phyloP scores from a whole-genome alignment of 2,797 vertebrate species.

The Myotis daubentonii region DNA sequence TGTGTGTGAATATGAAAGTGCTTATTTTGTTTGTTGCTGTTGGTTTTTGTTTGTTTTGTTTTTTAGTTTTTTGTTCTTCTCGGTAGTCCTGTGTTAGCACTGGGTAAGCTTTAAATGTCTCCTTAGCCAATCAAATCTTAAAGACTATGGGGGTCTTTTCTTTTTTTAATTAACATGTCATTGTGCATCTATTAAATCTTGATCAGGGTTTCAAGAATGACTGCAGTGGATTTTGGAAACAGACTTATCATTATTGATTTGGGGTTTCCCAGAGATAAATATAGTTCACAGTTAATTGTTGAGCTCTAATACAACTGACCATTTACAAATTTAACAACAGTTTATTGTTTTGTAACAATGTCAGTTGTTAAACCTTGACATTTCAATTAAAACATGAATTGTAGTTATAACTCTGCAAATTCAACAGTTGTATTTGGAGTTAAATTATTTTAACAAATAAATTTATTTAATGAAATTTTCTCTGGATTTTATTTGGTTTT shows the following conservation, averaged over 20 bases:
- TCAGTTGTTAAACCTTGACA: constrained; percentile 88
- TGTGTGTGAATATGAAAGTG: constrained; percentile 57
- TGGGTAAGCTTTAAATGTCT: constrained; percentile 85
- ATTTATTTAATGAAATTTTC: constrained; percentile 90
- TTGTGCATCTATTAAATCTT: constrained; percentile 86
- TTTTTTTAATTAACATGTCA: constrained; percentile 80
- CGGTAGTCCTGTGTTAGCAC: constrained; percentile 68
- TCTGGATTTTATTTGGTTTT: constrained; percentile 64
- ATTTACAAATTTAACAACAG: constrained; percentile 82
- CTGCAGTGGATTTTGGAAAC: constrained; percentile 86
- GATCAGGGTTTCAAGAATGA: constrained; percentile 87
- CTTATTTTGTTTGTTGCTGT: constrained; percentile 68
- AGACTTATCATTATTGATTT: constrained; percentile 84
- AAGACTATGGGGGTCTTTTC: constrained; percentile 81
- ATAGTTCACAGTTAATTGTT: constrained; percentile 85
- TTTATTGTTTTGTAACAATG: constrained; percentile 87
- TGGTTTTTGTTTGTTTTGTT: constrained; percentile 64
- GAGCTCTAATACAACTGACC: constrained; percentile 88
- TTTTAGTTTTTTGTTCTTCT: constrained; percentile 63
- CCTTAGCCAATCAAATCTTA: constrained; percentile 81
- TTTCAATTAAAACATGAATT: constrained; percentile 88
- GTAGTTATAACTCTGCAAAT: constrained; percentile 90
- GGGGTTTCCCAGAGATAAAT: constrained; percentile 85
- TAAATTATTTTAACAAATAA: constrained; percentile 94
- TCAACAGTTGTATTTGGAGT: constrained; percentile 91